Conservation (phyloP, 2,113 vertebrate species). For the Ictalurus punctatus region DNA sequence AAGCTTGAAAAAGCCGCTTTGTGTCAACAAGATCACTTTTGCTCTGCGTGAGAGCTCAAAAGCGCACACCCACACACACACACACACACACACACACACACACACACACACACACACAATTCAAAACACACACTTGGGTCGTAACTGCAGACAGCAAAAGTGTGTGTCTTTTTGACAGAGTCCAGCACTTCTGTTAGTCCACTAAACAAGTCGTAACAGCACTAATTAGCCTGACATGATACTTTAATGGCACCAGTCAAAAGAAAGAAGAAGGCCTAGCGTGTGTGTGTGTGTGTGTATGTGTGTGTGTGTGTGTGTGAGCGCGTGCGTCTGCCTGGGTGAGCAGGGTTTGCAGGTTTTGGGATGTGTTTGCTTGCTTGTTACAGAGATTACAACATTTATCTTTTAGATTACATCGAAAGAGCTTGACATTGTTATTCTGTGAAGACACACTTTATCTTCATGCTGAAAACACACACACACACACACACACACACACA, state of each 20-base stretch:
- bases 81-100: conserved; percentile 36
- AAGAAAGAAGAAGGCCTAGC: conserved; percentile 2
- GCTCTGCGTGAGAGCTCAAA: conserved; percentile 17
- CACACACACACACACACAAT: conserved; percentile 32
- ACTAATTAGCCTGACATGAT: conserved; percentile 43
- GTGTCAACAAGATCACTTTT: conserved; percentile 17
- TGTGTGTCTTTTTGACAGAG: conserved; percentile 37
- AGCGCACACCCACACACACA: conserved; percentile 15
- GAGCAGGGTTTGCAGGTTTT: not conserved
- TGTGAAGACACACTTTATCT: conserved; percentile 27
- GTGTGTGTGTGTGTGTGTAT: not conserved
- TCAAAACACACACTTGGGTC: conserved; percentile 5
- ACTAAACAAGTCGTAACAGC: conserved; percentile 40
- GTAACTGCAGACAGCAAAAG: conserved; percentile 23
- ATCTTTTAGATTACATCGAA: conserved; percentile 35
- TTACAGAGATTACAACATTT: conserved; percentile 43
- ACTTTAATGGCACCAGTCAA: conserved; percentile 31
- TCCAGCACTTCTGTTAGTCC: conserved; percentile 34
- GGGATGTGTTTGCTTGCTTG: conserved; percentile 44
- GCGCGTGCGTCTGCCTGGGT: not conserved
- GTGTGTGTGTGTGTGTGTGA: conserved; percentile 22
- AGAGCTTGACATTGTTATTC: conserved; percentile 14
- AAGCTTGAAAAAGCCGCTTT: conserved; percentile 28
- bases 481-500: conserved; percentile 16
- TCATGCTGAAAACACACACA: conserved; percentile 3